Conservation (phyloP, 2,888 invertebrate species). For the Esperia sulphurella region DNA sequence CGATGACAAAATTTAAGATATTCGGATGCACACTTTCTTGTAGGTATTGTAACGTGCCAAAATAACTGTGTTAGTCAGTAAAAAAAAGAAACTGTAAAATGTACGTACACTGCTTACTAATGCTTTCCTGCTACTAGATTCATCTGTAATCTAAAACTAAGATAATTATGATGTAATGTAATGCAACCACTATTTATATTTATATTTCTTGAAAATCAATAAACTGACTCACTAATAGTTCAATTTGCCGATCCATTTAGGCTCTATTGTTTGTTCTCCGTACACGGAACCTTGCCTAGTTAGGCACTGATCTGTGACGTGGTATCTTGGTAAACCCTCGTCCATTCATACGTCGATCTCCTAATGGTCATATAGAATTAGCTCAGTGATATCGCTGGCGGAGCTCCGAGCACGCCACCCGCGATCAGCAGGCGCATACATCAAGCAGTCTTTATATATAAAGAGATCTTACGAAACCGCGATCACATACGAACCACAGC, state of each 20-base stretch:
- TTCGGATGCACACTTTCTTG: too few species aligned
- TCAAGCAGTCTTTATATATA: conserved; percentile 65
- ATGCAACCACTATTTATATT: too few species aligned
- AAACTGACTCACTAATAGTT: conserved; percentile 12
- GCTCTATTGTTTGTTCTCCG: conserved; percentile 24
- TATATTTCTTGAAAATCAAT: neutral
- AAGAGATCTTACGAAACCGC: conserved; percentile 72
- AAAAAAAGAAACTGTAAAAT: conserved; percentile 14
- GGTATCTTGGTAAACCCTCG: conserved; percentile 34
- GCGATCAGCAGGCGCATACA: conserved; percentile 45
- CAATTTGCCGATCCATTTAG: conserved; percentile 22
- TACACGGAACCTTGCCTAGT: conserved; percentile 24
- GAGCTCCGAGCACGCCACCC: conserved; percentile 38
- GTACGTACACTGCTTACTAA: conserved; percentile 19
- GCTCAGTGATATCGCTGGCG: conserved; percentile 62
- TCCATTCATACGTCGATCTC: conserved; percentile 63
- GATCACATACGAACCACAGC: conserved; percentile 68
- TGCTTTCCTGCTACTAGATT: conserved; percentile 1
- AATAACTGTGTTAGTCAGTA: neutral
- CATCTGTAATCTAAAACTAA: too few species aligned
- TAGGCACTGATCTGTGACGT: conserved; percentile 41
- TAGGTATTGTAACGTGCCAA: neutral
- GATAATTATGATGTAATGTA: too few species aligned
- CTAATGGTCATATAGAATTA: conserved; percentile 56
- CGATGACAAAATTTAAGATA: too few species aligned